These are phyloP conservation scores for Boulengeromyrus knoepffleri DNA, from an alignment of 2,113 vertebrate species.

Conservation along the genomic window DNA sequence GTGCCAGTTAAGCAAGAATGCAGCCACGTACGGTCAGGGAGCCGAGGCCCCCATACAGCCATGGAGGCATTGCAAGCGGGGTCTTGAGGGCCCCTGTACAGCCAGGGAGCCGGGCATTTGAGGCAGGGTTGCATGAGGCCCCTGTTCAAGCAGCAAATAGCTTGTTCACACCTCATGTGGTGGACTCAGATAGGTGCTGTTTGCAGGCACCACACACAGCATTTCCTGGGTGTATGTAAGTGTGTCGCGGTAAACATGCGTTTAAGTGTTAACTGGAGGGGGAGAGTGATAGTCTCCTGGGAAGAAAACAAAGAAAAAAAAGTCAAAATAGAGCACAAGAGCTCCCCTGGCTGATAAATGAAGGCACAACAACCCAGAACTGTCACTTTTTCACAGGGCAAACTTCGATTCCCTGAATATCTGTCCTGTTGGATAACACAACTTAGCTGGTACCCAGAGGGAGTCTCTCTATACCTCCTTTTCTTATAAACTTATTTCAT, in stretches of 20 bases:
- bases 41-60: background rate
- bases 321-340: background rate
- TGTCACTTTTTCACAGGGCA: background rate
- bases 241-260: background rate
- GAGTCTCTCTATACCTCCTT: background rate
- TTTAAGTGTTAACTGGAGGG: background rate
- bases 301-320: background rate
- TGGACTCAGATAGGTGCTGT: background rate
- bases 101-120: background rate
- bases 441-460: background rate
- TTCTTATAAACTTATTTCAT: background rate
- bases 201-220: background rate
- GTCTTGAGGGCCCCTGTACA: background rate
- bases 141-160: background rate
- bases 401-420: background rate
- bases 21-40: background rate
- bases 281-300: background rate
- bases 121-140: background rate
- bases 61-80: background rate
- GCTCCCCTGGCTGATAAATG: background rate
- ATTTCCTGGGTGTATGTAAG: background rate
- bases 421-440: background rate
- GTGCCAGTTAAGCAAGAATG: background rate
- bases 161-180: background rate
- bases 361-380: background rate